Evolutionary conservation across 2,888 invertebrate genomes (phyloP).

Genomic region (Thymelicus acteon): DNA sequence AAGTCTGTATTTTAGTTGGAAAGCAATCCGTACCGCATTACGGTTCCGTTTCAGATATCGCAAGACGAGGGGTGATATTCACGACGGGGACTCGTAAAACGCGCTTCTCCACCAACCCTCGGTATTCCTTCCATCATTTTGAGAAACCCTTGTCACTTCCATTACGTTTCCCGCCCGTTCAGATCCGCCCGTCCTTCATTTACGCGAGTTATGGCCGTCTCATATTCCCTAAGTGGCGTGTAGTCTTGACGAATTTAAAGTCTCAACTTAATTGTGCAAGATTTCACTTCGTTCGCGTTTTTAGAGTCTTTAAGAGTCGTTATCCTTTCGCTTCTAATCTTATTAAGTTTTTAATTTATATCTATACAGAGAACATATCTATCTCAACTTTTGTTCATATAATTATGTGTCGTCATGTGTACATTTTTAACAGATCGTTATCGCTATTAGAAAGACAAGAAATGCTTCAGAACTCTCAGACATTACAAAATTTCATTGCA

Average conservation of each 20-base stretch:
- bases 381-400: too few species aligned
- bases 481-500: too few species aligned
- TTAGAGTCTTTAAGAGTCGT: constrained; percentile 7
- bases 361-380: background rate
- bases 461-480: too few species aligned
- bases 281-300: constrained; percentile 21
- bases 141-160: constrained; percentile 81
- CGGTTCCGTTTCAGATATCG: constrained; percentile 32
- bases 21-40: constrained; percentile 29
- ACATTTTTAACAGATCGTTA: too few species aligned
- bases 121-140: constrained; percentile 78
- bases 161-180: constrained; percentile 73
- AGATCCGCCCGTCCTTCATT: constrained; percentile 75
- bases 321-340: constrained; percentile 7
- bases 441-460: too few species aligned
- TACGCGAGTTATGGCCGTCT: constrained; percentile 73
- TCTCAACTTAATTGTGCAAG: constrained; percentile 34
- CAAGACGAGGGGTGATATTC: constrained; percentile 56
- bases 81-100: constrained; percentile 67
- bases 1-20: constrained; percentile 17
- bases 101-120: constrained; percentile 64
- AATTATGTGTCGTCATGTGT: background rate
- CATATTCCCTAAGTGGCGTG: constrained; percentile 74
- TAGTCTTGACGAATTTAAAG: constrained; percentile 56
- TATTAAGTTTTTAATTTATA: background rate